Evolutionary conservation across 2,113 vertebrate species (phyloP).

Genomic region (Semicossyphus pulcher): DNA sequence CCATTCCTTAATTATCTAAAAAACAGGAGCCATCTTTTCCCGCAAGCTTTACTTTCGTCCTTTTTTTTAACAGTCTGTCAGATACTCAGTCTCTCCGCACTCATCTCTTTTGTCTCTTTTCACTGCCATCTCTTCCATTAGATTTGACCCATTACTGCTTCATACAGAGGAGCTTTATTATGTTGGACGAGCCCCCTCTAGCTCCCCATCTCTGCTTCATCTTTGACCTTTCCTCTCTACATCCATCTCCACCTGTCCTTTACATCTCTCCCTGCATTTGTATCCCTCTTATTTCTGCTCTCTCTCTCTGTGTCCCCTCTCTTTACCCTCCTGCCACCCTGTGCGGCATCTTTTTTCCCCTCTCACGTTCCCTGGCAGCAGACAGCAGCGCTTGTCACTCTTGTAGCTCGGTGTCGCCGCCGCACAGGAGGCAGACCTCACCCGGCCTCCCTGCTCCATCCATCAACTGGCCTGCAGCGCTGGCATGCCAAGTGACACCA

Average conservation of each 20-base stretch:
- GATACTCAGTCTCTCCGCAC: constrained; percentile 16
- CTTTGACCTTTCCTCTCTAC: constrained; percentile 59
- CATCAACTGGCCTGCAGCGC: constrained; percentile 61
- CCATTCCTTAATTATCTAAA: constrained; percentile 19
- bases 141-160: constrained; percentile 44
- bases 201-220: constrained; percentile 30
- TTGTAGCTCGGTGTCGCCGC: constrained; percentile 34
- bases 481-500: constrained; percentile 49
- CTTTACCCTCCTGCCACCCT: constrained; percentile 40
- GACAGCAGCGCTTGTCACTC: constrained; percentile 60
- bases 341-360: constrained; percentile 34
- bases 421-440: constrained; percentile 58
- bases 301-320: constrained; percentile 24
- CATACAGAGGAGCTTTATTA: constrained; percentile 47
- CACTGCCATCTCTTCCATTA: constrained; percentile 38
- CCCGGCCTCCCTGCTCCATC: constrained; percentile 44
- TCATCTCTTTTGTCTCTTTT: constrained; percentile 44
- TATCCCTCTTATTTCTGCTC: constrained; percentile 8
- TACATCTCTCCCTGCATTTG: constrained; percentile 15
- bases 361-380: constrained; percentile 56
- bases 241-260: constrained; percentile 40
- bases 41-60: background rate
- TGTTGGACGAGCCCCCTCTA: constrained; percentile 20
- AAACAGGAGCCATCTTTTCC: constrained; percentile 2
- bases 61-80: constrained; percentile 10